Evolutionary conservation across 2,113 vertebrate genomes (phyloP).

Genomic region (Myxocyprinus asiaticus): DNA sequence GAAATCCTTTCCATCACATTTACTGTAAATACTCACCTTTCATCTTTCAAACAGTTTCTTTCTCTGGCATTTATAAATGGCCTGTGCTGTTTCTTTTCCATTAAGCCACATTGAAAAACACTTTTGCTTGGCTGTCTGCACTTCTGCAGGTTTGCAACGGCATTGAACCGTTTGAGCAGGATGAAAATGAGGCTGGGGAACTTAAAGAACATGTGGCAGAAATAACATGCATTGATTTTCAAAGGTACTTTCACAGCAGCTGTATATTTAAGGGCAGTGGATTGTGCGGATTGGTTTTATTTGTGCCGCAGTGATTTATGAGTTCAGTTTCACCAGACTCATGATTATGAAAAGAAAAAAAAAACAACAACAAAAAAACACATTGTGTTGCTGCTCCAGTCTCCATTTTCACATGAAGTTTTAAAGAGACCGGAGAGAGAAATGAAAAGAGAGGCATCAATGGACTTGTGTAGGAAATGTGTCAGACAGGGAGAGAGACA

Average conservation of each 20-base stretch:
- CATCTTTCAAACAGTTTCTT: slow-evolving; percentile 15
- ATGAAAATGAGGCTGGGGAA: not conserved
- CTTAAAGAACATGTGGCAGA: not conserved
- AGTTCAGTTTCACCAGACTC: slow-evolving; percentile 53
- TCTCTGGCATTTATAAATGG: slow-evolving; percentile 48
- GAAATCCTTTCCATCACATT: slow-evolving; percentile 47
- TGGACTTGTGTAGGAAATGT: not conserved
- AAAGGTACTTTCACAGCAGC: slow-evolving; percentile 24
- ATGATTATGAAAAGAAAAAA: slow-evolving; percentile 43
- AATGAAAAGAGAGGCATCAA: not conserved
- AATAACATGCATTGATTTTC: slow-evolving; percentile 52
- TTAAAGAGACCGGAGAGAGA: slow-evolving; percentile 44
- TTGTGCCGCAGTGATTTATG: slow-evolving; percentile 75
- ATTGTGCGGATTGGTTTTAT: slow-evolving; percentile 70
- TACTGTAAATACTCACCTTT: slow-evolving; percentile 37
- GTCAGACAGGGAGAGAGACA: not conserved
- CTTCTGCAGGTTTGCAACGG: not conserved
- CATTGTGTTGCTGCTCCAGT: slow-evolving; percentile 46
- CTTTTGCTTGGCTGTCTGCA: slow-evolving; percentile 25
- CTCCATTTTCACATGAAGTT: slow-evolving; percentile 62
- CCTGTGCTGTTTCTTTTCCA: slow-evolving; percentile 40
- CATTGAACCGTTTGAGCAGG: not conserved
- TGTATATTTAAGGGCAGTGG: slow-evolving; percentile 64
- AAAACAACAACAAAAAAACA: not conserved
- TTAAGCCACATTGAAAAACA: slow-evolving; percentile 40